Conservation (phyloP, 2,797 vertebrate species). For the Sus cebifrons region DNA sequence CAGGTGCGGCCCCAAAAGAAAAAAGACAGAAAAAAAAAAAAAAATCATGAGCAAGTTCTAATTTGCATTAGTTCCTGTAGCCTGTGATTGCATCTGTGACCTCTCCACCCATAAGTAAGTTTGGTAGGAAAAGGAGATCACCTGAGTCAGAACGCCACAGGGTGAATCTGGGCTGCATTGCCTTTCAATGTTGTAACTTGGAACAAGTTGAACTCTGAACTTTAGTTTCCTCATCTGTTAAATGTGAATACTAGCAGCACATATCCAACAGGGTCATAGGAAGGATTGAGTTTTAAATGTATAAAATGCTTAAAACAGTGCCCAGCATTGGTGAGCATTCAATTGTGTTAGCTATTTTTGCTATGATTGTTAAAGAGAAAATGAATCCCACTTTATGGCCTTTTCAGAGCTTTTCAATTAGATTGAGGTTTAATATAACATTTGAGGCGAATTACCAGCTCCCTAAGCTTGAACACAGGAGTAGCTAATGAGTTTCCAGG, state of each 20-base stretch:
- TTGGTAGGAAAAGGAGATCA: neutral
- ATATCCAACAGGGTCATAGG: neutral
- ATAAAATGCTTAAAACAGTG: constrained; percentile 1
- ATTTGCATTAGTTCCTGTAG: neutral
- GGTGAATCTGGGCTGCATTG: neutral
- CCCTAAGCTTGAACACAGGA: neutral
- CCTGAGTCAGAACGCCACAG: neutral
- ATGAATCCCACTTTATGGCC: neutral
- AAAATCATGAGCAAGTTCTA: neutral
- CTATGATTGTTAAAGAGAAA: neutral
- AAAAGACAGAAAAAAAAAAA: neutral
- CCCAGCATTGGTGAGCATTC: neutral
- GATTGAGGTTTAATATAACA: neutral
- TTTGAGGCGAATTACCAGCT: neutral
- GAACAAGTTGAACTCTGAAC: neutral
- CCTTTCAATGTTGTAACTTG: neutral
- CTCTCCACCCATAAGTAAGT: neutral
- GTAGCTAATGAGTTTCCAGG: neutral
- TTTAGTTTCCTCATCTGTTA: neutral
- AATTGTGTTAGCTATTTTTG: neutral
- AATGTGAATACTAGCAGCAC: neutral
- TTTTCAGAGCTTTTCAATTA: neutral
- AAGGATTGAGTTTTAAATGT: neutral
- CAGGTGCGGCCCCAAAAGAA: no score
- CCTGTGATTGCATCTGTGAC: neutral